These are phyloP conservation scores for Ectobius pallidus DNA, from an alignment of 2,888 invertebrate genomes.

Conservation along the genomic window DNA sequence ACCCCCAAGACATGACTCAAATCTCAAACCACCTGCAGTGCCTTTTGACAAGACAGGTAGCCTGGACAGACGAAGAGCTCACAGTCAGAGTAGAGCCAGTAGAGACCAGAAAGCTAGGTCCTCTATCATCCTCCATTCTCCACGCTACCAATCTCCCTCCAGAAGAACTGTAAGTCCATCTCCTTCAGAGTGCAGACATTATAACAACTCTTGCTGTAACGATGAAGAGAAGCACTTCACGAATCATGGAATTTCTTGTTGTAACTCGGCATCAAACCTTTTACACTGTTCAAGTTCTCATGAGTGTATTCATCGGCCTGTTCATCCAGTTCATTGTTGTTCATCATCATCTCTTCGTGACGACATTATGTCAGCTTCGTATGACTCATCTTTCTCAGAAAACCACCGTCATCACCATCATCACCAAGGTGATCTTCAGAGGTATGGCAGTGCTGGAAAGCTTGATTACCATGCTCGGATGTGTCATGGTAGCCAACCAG, in stretches of 20 bases:
- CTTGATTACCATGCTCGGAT: slow-evolving; percentile 56
- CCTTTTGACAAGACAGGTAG: slow-evolving; percentile 57
- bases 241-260: slow-evolving; percentile 3
- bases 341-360: slow-evolving; percentile 10
- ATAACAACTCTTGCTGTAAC: background rate
- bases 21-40: slow-evolving; percentile 16
- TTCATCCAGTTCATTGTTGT: slow-evolving; percentile 3
- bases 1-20: slow-evolving; percentile 26
- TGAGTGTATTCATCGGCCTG: slow-evolving; percentile 7
- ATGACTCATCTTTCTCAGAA: slow-evolving; percentile 9
- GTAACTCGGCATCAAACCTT: slow-evolving; percentile 20
- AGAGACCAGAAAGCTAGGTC: slow-evolving; percentile 71
- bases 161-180: slow-evolving; percentile 1
- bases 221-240: background rate
- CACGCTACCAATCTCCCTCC: slow-evolving; percentile 36
- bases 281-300: background rate
- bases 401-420: background rate
- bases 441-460: slow-evolving; percentile 58
- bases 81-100: slow-evolving; percentile 58
- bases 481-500: slow-evolving; percentile 32
- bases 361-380: slow-evolving; percentile 5
- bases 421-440: slow-evolving; percentile 53
- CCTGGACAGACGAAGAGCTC: slow-evolving; percentile 60
- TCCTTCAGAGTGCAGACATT: background rate
- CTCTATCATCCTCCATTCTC: slow-evolving; percentile 49